A percentile compares a stretch with the other conserved stretches of the same genome.
These are phyloP conservation scores for Brienomyrus brachyistius DNA, from an alignment of 2,113 vertebrate species.

Conservation along the genomic window DNA sequence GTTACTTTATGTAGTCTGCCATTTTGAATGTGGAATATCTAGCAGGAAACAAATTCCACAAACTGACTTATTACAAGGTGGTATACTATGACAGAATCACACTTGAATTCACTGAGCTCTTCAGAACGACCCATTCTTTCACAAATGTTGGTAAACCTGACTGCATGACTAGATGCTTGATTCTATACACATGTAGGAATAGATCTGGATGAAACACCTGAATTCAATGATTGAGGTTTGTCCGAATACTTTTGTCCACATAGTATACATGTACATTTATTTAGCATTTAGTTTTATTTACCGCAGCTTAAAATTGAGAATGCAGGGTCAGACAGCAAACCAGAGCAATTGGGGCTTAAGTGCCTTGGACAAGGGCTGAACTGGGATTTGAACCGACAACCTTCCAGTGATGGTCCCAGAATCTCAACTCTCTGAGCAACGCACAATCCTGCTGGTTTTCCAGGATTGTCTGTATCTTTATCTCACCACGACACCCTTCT, in stretches of 20 bases:
- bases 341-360: background rate
- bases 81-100: background rate
- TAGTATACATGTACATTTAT: background rate
- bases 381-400: background rate
- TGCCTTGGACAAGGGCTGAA: background rate
- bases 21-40: background rate
- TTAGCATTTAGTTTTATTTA: background rate
- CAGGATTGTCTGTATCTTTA: background rate
- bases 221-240: background rate
- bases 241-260: background rate
- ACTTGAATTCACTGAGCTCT: background rate
- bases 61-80: background rate
- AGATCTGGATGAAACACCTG: background rate
- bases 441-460: background rate
- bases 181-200: background rate
- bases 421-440: background rate
- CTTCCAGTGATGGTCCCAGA: background rate
- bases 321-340: background rate
- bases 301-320: background rate
- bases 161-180: background rate
- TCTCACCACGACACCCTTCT: background rate
- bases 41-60: background rate
- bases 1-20: background rate
- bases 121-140: background rate
- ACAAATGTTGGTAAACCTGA: background rate